phyloP scores from a whole-genome alignment of 2,888 invertebrate genomes.

The Pyrrhia umbra region DNA sequence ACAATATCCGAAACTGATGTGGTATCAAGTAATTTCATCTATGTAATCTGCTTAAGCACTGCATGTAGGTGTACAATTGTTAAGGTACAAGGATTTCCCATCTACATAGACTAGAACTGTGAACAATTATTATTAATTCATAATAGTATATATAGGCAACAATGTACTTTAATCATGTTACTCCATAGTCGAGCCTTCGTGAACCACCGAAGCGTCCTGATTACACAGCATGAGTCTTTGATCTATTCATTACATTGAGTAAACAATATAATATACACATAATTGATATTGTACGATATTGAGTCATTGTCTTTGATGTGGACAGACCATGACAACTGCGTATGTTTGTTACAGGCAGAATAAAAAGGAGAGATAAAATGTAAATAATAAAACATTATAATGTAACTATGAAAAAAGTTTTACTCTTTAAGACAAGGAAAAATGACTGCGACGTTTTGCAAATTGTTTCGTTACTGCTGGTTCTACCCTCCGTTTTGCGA shows the following conservation, averaged over 20 bases:
- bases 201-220: conserved; percentile 31
- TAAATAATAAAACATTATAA: conserved; percentile 78
- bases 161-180: conserved; percentile 43
- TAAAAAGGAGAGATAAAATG: conserved; percentile 73
- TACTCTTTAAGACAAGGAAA: conserved; percentile 79
- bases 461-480: conserved; percentile 84
- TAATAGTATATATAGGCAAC: conserved; percentile 19
- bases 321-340: conserved; percentile 29
- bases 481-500: conserved; percentile 85
- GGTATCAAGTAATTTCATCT: conserved; percentile 55
- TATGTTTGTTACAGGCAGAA: conserved; percentile 78
- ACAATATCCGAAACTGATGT: conserved; percentile 51
- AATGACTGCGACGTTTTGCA: conserved; percentile 81
- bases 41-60: conserved; percentile 49
- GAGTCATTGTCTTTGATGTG: conserved; percentile 28
- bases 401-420: conserved; percentile 88
- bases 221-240: conserved; percentile 49
- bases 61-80: conserved; percentile 47
- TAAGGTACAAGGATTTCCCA: conserved; percentile 56
- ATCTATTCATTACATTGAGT: conserved; percentile 43
- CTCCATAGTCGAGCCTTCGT: conserved; percentile 28
- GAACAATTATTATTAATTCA: conserved; percentile 49
- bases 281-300: conserved; percentile 28
- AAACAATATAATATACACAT: conserved; percentile 38
- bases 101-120: conserved; percentile 15